phyloP scores from a whole-genome alignment of 2,797 vertebrate genomes.

The Simalia tracyae region DNA sequence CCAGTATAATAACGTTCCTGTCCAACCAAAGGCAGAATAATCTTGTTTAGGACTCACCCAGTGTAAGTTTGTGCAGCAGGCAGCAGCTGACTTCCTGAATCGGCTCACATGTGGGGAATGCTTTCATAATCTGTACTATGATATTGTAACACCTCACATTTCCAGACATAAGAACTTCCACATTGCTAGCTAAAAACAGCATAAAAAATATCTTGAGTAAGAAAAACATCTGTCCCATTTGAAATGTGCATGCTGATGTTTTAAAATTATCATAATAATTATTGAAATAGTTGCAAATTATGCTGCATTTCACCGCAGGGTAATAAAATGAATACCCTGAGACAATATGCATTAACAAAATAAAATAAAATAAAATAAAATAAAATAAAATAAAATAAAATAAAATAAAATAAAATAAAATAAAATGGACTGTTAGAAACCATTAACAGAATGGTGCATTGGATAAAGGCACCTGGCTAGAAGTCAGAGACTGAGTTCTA shows the following conservation, averaged over 20 bases:
- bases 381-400: no score
- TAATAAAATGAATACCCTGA: no score
- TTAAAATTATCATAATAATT: neutral
- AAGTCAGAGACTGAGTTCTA: no score
- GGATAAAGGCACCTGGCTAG: no score
- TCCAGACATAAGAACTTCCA: conserved; percentile 95
- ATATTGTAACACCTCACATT: conserved; percentile 88
- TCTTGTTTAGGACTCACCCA: conserved; percentile 78
- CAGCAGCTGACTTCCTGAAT: conserved; percentile 90
- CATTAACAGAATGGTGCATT: neutral
- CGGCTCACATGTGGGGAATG: conserved; percentile 80
- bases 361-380: neutral
- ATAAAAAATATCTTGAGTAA: conserved; percentile 29
- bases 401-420: no score
- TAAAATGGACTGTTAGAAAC: neutral
- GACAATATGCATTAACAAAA: neutral
- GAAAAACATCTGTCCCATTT: neutral
- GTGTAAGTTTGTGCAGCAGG: conserved; percentile 85
- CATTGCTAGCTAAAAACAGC: conserved; percentile 83
- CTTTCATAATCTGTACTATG: conserved; percentile 81
- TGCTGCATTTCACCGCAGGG: neutral
- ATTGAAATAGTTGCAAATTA: neutral
- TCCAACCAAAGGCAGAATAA: neutral
- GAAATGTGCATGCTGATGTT: neutral
- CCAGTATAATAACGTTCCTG: neutral